These are phyloP conservation scores for Drosophila nr. perissopoda DNA, from an alignment of 2,888 invertebrate species.

Conservation along the genomic window DNA sequence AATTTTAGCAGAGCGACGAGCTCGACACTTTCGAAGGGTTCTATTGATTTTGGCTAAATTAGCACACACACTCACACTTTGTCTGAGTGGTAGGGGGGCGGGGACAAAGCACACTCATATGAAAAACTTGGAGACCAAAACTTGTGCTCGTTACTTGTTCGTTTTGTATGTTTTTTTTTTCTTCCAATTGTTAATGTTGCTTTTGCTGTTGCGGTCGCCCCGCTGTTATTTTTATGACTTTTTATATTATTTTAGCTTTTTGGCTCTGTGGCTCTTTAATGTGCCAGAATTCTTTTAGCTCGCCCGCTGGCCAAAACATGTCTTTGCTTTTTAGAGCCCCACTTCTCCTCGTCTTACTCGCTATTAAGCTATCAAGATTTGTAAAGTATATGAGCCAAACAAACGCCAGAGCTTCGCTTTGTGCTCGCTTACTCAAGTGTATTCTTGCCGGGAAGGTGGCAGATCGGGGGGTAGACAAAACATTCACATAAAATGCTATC, in stretches of 20 bases:
- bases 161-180: constrained; percentile 9
- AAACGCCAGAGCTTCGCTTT: constrained; percentile 57
- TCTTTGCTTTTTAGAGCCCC: constrained; percentile 67
- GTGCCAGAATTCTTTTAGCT: constrained; percentile 57
- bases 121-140: constrained; percentile 23
- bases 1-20: constrained; percentile 38
- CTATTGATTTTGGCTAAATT: constrained; percentile 82
- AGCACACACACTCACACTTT: constrained; percentile 40
- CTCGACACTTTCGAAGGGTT: constrained; percentile 39
- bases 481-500: constrained; percentile 69
- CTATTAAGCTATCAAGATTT: constrained; percentile 82
- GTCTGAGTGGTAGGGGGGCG: not conserved
- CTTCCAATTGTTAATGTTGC: constrained; percentile 3
- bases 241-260: constrained; percentile 71
- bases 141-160: constrained; percentile 19
- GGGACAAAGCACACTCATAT: constrained; percentile 9
- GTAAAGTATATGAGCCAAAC: constrained; percentile 82
- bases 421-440: constrained; percentile 59
- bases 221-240: constrained; percentile 76
- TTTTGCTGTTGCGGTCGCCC: constrained; percentile 45
- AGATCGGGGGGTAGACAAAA: constrained; percentile 4
- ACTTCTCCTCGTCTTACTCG: constrained; percentile 31
- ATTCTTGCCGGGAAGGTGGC: constrained; percentile 18
- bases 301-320: constrained; percentile 77
- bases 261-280: constrained; percentile 59